phyloP scores from a whole-genome alignment of 2,888 invertebrate genomes.

The Sesia bembeciformis region DNA sequence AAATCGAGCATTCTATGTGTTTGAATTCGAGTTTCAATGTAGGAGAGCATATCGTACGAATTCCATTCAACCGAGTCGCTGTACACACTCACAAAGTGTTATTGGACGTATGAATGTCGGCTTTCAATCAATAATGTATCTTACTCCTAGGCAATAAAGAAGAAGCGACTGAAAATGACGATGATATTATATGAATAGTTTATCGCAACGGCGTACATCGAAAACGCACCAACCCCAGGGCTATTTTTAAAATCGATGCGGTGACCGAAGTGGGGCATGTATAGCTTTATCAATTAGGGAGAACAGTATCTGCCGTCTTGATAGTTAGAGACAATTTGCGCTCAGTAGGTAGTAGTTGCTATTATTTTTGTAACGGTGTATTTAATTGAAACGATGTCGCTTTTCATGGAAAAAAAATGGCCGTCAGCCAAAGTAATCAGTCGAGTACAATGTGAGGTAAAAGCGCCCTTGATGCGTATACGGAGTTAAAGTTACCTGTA shows the following conservation, averaged over 20 bases:
- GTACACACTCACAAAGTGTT: slow-evolving; percentile 25
- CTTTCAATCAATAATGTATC: slow-evolving; percentile 24
- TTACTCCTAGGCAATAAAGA: slow-evolving; percentile 23
- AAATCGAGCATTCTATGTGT: slow-evolving; percentile 57
- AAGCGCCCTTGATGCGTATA: slow-evolving; percentile 20
- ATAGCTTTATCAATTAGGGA: slow-evolving; percentile 55
- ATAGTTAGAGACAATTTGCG: background rate
- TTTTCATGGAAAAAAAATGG: slow-evolving; percentile 27
- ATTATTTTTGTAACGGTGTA: slow-evolving; percentile 1
- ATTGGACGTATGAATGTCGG: slow-evolving; percentile 10
- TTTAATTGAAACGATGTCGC: slow-evolving; percentile 6
- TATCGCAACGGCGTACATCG: slow-evolving; percentile 44
- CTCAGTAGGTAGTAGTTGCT: background rate
- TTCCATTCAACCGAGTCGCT: slow-evolving; percentile 47
- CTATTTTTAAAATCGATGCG: slow-evolving; percentile 73
- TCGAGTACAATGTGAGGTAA: slow-evolving; percentile 1
- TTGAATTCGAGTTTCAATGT: slow-evolving; percentile 51
- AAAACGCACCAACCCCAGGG: slow-evolving; percentile 55
- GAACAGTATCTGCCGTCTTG: slow-evolving; percentile 22
- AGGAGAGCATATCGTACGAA: slow-evolving; percentile 56
- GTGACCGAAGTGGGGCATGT: slow-evolving; percentile 66
- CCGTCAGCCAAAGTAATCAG: slow-evolving; percentile 30
- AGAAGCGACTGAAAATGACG: slow-evolving; percentile 9
- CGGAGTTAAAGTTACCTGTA: slow-evolving; percentile 8
- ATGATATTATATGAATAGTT: slow-evolving; percentile 26